A percentile compares a stretch with the other conserved stretches of the same genome.
Conservation (phyloP, 92 coral and sea anemone genomes). For the Paragorgia papillata region DNA sequence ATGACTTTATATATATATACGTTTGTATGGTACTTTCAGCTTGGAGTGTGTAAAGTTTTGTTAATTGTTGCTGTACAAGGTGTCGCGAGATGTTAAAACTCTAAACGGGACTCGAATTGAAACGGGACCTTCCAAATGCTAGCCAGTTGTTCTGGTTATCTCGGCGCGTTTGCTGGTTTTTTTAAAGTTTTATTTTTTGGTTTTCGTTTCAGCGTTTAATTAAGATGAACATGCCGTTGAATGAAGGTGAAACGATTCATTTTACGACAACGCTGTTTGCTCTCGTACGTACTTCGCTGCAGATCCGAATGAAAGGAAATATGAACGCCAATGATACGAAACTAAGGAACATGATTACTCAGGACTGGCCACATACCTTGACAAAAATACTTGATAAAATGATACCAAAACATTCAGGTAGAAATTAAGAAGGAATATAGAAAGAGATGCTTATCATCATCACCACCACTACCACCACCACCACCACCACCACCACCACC, state of each 20-base stretch:
- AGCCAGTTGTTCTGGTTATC: too few relatives aligned
- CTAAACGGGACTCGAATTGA: too few relatives aligned
- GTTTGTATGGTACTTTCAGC: too few relatives aligned
- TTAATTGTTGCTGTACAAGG: too few relatives aligned
- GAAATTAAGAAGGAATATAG: background rate
- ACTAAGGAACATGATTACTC: slow-evolving; percentile 80
- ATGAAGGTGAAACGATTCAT: slow-evolving; percentile 77
- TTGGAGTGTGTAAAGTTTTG: too few relatives aligned
- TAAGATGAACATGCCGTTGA: slow-evolving; percentile 96
- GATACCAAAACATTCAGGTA: slow-evolving; percentile 95
- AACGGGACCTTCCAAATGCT: too few relatives aligned
- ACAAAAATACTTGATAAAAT: slow-evolving; percentile 75
- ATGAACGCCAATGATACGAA: slow-evolving; percentile 99
- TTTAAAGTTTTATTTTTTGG: too few relatives aligned
- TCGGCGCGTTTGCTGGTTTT: too few relatives aligned
- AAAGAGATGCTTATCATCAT: too few relatives aligned
- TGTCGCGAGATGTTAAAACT: too few relatives aligned
- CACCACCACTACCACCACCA: background rate
- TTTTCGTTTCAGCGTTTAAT: slow-evolving; percentile 76
- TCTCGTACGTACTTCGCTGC: slow-evolving; percentile 88
- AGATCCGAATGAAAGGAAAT: slow-evolving; percentile 88
- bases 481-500: slow-evolving; percentile 2
- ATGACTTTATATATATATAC: too few relatives aligned
- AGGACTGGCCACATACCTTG: slow-evolving; percentile 85
- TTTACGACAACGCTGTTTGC: slow-evolving; percentile 93